Percentiles rank a stretch among this genome's conserved stretches.
These are phyloP conservation scores for Phania funesta DNA, from an alignment of 2,888 invertebrate species.

Conservation along the genomic window DNA sequence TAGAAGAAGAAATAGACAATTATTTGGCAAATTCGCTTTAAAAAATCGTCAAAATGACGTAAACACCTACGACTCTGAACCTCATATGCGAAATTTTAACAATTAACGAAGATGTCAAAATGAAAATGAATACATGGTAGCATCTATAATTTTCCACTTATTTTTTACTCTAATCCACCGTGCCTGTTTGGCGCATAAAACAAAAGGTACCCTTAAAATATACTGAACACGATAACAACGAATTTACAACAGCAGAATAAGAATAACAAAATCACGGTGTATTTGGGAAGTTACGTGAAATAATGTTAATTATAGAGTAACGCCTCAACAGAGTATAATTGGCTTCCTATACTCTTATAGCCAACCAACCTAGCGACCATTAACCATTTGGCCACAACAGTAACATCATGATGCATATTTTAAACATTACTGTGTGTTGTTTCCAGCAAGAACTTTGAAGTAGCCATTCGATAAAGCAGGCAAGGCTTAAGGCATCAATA, in stretches of 20 bases:
- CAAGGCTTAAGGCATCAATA: constrained; percentile 57
- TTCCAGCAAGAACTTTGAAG: constrained; percentile 29
- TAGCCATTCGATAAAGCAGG: constrained; percentile 34
- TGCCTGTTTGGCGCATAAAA: neutral
- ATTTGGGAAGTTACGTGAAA: constrained; percentile 50
- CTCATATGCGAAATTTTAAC: no score
- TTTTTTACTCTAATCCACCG: neutral
- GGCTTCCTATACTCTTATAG: constrained; percentile 16
- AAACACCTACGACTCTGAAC: no score
- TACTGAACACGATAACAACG: constrained; percentile 37
- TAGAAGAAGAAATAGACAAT: no score
- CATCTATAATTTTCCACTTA: neutral
- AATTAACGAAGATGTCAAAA: no score
- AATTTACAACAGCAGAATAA: constrained; percentile 4
- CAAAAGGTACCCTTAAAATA: constrained; percentile 15
- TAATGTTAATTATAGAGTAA: constrained; percentile 63
- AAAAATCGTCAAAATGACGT: no score
- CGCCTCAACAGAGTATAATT: constrained; percentile 41
- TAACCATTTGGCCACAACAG: constrained; percentile 6
- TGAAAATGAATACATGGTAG: no score
- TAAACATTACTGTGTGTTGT: constrained; percentile 21
- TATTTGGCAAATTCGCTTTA: no score
- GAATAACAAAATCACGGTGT: constrained; percentile 39
- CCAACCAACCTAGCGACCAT: neutral
- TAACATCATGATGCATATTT: constrained; percentile 13